Percentiles rank a stretch among this genome's conserved stretches.
Conservation (phyloP, 2,113 vertebrate genomes). For the Mola mola region DNA sequence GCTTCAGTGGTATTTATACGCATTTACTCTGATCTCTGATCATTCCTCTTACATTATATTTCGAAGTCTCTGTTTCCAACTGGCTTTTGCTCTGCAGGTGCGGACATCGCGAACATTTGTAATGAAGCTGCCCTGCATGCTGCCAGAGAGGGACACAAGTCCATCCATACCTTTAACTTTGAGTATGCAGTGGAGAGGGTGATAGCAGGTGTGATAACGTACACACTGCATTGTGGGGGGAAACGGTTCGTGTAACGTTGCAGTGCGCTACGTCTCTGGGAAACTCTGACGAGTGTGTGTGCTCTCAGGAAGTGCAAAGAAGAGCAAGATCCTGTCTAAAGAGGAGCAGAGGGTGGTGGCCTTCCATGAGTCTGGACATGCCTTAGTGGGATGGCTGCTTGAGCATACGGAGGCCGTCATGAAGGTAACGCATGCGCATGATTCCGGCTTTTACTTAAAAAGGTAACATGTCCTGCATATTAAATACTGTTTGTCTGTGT, state of each 20-base stretch:
- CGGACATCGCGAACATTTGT: conserved; percentile 97
- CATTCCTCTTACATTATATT: not conserved
- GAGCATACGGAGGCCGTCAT: conserved; percentile 96
- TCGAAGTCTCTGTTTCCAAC: not conserved
- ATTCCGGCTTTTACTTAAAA: too few relatives aligned
- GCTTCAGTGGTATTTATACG: conserved; percentile 91
- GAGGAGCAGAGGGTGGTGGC: conserved; percentile 94
- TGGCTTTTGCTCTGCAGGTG: conserved; percentile 81
- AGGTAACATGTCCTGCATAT: too few relatives aligned
- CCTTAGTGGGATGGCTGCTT: conserved; percentile 94
- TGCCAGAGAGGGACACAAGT: conserved; percentile 91
- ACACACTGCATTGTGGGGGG: not conserved
- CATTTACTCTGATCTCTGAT: not conserved
- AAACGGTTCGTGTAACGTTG: not conserved
- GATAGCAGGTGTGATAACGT: conserved; percentile 85
- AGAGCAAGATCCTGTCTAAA: conserved; percentile 92
- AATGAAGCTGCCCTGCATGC: conserved; percentile 96
- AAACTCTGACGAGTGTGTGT: conserved; percentile 1
- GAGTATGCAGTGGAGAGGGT: conserved; percentile 96
- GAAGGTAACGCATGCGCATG: conserved; percentile 85
- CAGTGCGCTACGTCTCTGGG: not conserved
- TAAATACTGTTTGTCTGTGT: too few relatives aligned
- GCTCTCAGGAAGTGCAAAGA: conserved; percentile 89
- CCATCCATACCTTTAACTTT: conserved; percentile 91
- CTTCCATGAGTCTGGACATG: conserved; percentile 94